These are phyloP conservation scores for Meliscaeva auricollis DNA, from an alignment of 2,888 invertebrate species.

Conservation along the genomic window DNA sequence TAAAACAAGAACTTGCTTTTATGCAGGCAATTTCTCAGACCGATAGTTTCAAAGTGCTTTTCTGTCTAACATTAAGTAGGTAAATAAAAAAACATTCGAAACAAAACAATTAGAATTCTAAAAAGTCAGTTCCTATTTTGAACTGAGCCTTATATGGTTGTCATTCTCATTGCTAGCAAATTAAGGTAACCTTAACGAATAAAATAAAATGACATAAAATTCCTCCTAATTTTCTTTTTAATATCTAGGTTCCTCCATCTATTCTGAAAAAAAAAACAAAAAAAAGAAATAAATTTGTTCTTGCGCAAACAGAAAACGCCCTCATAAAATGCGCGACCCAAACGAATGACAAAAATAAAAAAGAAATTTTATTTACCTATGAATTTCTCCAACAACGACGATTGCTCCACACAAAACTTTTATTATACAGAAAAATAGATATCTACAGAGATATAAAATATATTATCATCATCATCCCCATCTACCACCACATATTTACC, in stretches of 20 bases:
- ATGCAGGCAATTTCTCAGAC: no score
- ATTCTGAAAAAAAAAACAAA: background rate
- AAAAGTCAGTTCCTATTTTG: no score
- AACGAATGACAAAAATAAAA: slow-evolving; percentile 63
- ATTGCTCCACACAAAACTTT: slow-evolving; percentile 57
- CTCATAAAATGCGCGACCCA: slow-evolving; percentile 25
- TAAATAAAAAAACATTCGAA: no score
- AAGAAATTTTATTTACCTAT: slow-evolving; percentile 51
- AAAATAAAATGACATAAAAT: no score
- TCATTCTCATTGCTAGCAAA: no score
- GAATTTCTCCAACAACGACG: slow-evolving; percentile 48
- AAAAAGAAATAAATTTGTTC: slow-evolving; percentile 42
- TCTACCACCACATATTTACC: slow-evolving; percentile 30
- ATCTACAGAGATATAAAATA: background rate
- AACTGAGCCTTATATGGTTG: no score
- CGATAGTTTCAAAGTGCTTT: no score
- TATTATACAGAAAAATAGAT: background rate
- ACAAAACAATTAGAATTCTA: no score
- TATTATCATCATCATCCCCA: background rate
- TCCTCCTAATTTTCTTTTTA: no score
- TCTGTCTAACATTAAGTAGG: no score
- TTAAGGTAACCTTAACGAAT: no score
- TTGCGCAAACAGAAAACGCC: slow-evolving; percentile 65
- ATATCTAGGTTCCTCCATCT: background rate
- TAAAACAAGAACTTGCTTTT: no score